Conservation (phyloP, 35 echinoderm and acorn worm genomes). For the Apostichopus parvimensis region DNA sequence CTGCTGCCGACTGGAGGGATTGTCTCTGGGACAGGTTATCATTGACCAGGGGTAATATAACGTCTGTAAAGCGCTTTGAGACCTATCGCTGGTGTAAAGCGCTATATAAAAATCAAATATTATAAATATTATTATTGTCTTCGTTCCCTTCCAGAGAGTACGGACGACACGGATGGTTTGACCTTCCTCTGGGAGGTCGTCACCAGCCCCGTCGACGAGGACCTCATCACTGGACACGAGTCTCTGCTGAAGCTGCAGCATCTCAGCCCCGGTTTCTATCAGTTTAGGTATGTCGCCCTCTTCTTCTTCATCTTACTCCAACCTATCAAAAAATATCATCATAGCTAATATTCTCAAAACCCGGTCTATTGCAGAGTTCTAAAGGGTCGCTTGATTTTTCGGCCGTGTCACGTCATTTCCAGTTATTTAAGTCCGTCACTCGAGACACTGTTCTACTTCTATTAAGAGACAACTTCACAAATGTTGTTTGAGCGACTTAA, state of each 20-base stretch:
- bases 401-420: too few species aligned
- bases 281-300: slow-evolving; percentile 53
- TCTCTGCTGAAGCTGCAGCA: slow-evolving; percentile 58
- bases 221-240: slow-evolving; percentile 59
- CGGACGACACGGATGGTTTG: slow-evolving; percentile 75
- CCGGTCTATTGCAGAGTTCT: background rate
- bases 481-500: too few species aligned
- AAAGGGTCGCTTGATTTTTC: too few species aligned
- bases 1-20: too few species aligned
- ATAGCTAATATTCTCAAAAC: background rate
- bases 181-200: slow-evolving; percentile 88
- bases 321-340: background rate
- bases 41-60: too few species aligned
- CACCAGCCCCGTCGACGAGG: slow-evolving; percentile 63
- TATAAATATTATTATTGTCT: background rate
- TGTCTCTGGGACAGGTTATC: too few species aligned
- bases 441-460: too few species aligned
- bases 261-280: slow-evolving; percentile 73
- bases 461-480: too few species aligned
- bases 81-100: too few species aligned
- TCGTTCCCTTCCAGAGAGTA: slow-evolving; percentile 57
- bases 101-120: too few species aligned
- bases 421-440: too few species aligned
- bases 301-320: background rate
- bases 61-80: too few species aligned